These are phyloP conservation scores for Coleophora flavipennella DNA, from an alignment of 2,888 invertebrate species.

Conservation along the genomic window DNA sequence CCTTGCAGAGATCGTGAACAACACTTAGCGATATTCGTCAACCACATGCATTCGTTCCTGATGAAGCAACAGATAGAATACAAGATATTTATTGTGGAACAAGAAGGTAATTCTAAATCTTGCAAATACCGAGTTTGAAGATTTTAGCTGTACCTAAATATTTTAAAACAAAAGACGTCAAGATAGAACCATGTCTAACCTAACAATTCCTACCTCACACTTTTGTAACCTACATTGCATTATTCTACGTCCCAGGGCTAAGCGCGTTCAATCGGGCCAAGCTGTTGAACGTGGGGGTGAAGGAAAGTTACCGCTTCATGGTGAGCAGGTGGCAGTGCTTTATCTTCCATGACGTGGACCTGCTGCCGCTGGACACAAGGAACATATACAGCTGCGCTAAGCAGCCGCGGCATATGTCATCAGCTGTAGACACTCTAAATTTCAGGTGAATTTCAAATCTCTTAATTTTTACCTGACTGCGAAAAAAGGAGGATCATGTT, in stretches of 20 bases:
- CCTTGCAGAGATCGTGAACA: constrained; percentile 80
- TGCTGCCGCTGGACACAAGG: constrained; percentile 92
- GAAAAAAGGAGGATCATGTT: too few species aligned
- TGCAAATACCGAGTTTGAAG: constrained; percentile 2
- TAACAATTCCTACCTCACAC: too few species aligned
- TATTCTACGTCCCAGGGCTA: constrained; percentile 60
- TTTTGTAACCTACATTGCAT: too few species aligned
- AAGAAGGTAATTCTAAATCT: constrained; percentile 83
- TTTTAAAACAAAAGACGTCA: too few species aligned
- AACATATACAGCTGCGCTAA: constrained; percentile 94
- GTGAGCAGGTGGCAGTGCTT: constrained; percentile 86
- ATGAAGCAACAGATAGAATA: constrained; percentile 95
- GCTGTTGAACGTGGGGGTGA: constrained; percentile 96
- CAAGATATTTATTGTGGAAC: constrained; percentile 93
- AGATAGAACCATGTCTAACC: too few species aligned
- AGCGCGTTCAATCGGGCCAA: constrained; percentile 92
- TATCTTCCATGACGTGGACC: constrained; percentile 96
- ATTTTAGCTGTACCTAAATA: too few species aligned
- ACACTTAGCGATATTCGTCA: constrained; percentile 89
- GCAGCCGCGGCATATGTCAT: constrained; percentile 94
- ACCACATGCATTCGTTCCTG: constrained; percentile 94
- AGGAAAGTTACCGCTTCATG: constrained; percentile 83
- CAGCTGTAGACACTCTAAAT: constrained; percentile 87
- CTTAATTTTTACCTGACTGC: too few species aligned
- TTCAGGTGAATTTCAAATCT: too few species aligned